Evolutionary conservation across 2,888 invertebrate species (phyloP).

Genomic region (Pristionchus exspectatus): DNA sequence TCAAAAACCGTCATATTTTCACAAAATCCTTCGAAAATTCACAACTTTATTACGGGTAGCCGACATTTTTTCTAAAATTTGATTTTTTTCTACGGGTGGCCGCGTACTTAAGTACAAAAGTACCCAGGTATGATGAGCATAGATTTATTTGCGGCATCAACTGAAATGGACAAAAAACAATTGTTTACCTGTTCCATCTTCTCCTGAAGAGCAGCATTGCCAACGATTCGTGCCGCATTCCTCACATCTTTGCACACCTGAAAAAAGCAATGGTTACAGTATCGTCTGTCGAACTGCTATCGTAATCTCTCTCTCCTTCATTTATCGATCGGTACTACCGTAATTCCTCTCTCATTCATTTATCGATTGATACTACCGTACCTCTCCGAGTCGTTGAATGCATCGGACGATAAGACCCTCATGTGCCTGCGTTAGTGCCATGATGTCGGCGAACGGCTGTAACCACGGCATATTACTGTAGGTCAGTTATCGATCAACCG

Average conservation of each 20-base stretch:
- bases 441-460: constrained; percentile 93
- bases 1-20: no score
- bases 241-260: constrained; percentile 77
- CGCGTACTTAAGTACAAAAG: no score
- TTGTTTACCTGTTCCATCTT: constrained; percentile 92
- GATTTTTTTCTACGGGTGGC: no score
- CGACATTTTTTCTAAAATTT: no score
- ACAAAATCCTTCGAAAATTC: no score
- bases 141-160: no score
- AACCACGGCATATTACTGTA: constrained; percentile 57
- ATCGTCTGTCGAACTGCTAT: background rate
- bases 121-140: no score
- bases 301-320: background rate
- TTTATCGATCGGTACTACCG: constrained; percentile 75
- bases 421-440: constrained; percentile 93
- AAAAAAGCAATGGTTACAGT: background rate
- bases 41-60: no score
- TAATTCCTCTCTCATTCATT: background rate
- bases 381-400: constrained; percentile 96
- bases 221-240: constrained; percentile 93
- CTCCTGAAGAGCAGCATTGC: constrained; percentile 91
- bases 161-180: background rate
- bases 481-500: background rate
- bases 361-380: constrained; percentile 74
- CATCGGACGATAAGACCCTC: constrained; percentile 98